A percentile compares a stretch with the other conserved stretches of the same genome.
These are phyloP conservation scores for Crocallis elinguaria DNA, from an alignment of 2,888 invertebrate genomes.

Conservation along the genomic window DNA sequence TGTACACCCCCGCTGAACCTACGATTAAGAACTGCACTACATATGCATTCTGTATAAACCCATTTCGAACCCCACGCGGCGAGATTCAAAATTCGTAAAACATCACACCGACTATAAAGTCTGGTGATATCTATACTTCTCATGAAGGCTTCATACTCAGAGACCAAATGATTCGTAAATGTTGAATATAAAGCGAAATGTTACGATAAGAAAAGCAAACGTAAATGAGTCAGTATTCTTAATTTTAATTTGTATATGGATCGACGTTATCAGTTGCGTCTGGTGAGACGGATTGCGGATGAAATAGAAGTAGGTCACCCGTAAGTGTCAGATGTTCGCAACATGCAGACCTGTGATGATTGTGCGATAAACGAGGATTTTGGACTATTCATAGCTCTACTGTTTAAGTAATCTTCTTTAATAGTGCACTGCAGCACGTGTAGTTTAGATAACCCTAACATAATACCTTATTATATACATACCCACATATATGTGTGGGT, in stretches of 20 bases:
- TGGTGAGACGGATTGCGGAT: conserved; percentile 28
- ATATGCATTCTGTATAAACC: too few relatives aligned
- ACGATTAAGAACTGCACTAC: too few relatives aligned
- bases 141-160: too few relatives aligned
- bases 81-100: too few relatives aligned
- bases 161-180: too few relatives aligned
- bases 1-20: too few relatives aligned
- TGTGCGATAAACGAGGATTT: background rate
- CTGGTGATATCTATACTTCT: too few relatives aligned
- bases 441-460: background rate
- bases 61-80: too few relatives aligned
- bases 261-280: conserved; percentile 25
- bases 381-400: background rate
- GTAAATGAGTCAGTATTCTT: conserved; percentile 1
- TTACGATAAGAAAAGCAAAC: background rate
- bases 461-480: too few relatives aligned
- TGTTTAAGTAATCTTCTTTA: background rate
- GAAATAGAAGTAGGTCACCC: conserved; percentile 40
- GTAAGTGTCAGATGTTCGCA: conserved; percentile 45
- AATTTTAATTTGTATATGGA: conserved; percentile 10
- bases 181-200: too few relatives aligned
- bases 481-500: too few relatives aligned
- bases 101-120: too few relatives aligned
- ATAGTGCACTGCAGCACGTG: background rate
- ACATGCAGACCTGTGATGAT: conserved; percentile 28